phyloP scores from a whole-genome alignment of 2,888 invertebrate genomes.

The Eristalis tenax region DNA sequence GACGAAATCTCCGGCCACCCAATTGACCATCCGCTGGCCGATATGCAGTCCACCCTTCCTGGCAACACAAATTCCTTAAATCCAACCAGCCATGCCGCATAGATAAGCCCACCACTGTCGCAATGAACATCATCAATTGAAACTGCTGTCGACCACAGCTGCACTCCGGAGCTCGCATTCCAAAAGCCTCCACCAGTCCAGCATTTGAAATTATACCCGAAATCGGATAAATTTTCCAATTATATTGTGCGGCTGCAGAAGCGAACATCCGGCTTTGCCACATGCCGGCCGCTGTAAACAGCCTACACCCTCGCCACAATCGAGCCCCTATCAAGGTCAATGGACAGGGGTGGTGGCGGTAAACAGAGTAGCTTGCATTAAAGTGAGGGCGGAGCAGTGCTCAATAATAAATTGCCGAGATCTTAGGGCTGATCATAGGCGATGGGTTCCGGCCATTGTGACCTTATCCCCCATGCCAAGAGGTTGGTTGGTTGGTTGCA shows the following conservation, averaged over 20 bases:
- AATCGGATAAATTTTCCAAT: constrained; percentile 58
- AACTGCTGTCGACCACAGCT: constrained; percentile 4
- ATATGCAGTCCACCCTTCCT: neutral
- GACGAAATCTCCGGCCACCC: neutral
- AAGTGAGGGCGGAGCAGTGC: neutral
- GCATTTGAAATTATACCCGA: constrained; percentile 29
- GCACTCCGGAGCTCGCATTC: neutral
- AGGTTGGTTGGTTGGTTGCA: constrained; percentile 32
- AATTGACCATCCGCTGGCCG: constrained; percentile 52
- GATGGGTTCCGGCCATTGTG: constrained; percentile 49
- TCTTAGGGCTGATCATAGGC: constrained; percentile 33
- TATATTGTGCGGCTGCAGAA: constrained; percentile 47
- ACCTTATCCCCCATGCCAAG: constrained; percentile 39
- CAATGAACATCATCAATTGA: constrained; percentile 63
- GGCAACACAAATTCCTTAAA: constrained; percentile 8
- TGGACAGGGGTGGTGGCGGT: constrained; percentile 27
- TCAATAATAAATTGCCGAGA: constrained; percentile 5
- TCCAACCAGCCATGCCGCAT: constrained; percentile 19
- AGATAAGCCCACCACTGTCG: constrained; percentile 45
- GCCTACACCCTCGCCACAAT: constrained; percentile 15
- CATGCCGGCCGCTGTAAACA: constrained; percentile 34
- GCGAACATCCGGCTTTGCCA: constrained; percentile 40
- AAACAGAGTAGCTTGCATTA: too few species aligned
- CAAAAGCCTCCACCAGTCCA: neutral
- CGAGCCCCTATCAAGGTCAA: constrained; percentile 43